Base-by-base conservation (phyloP, 2,888 invertebrate genomes). In the Hecatera dysodea region DNA sequence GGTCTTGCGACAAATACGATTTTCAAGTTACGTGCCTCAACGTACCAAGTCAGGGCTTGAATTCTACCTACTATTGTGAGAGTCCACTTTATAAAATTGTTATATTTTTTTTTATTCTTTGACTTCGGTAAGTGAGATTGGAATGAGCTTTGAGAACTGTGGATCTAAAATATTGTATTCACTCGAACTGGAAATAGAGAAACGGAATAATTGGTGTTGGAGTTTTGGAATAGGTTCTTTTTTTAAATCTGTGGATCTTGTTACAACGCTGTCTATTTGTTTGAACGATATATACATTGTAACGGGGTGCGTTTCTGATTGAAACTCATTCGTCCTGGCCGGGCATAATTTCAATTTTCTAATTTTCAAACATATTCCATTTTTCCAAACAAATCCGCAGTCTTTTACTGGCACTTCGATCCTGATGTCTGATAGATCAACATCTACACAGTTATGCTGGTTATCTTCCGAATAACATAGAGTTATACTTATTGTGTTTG, bases 1-100 rank as follows among this genome's bases (percentile, higher is more conserved):
- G 93, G 93, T 92, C 90, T 90, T 83, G 89, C 90, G 90, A 88
- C 91, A 93, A 94, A 94, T 91, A 92, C 91, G 90, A 92, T 94
- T 94, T 91, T 84, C 90, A 86, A 84, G 81, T 72, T 86, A 94
- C 94, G 94, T 94, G 94, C 90, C 87, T 83, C 80, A 79, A 63
- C 75, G 86, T 88, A 80, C 84, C 81, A 76, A 66, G 62, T 74
- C 77, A 67, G 66, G 68, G 55, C 68, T 78, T 81, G 80, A 24
- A 63, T 61, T 60, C 72, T 57, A 78, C 73, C 60, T 67, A 73
- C 79, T 56, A 78, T 78, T 81, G 72, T 83, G 71, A 56, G 72
- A 77, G 72, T 78, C 68, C 74, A 78, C 83, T 85, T 84, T 85
- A 86, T 83, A 77, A 78, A 88, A 86, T 84, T 85, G 85, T 86